Evolutionary conservation across 2,113 vertebrate genomes (phyloP), one percentile per base, ranked within the genome.

Genomic region (Phaethornis superciliosus): DNA sequence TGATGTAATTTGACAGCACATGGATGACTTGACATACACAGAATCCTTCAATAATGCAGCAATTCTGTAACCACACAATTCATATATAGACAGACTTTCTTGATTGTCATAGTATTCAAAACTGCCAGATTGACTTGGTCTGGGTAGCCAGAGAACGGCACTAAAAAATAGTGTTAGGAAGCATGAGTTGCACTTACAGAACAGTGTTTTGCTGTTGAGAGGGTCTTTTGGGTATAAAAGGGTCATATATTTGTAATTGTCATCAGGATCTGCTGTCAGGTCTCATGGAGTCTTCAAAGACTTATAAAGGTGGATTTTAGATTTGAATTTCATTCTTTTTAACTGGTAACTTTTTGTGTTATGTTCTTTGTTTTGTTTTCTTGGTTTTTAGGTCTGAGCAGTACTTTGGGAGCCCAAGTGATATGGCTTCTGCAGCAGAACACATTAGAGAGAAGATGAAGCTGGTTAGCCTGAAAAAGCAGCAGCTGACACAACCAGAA

Each of bases 371-470:
- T 65, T 83, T 89, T 28, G 7, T 26, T 26, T 12, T 28, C 81
- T 79, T 40, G 40, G 40, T 40, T 97, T 93, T 88, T 95, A 99
- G 99, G 97, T 99, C 98, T 51, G 99, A 99, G 96, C 99, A 99
- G 88, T 99, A 98, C 96, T 99, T 99, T 62, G 99, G 99, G 91
- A 99, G 98, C 95, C 99, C 99, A 55, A 98, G 98, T 42, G 99
- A 99, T 68, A 99, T 99, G 81, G 99, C 99, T 37, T 98, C 98
- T 58, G 98, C 98, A 55, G 99, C 99, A 27, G 99, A 99, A 95
- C 98, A 98, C 65, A 98, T 99, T 95, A 98, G 99, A 95, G 99
- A 99, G 96, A 99, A 98, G 96, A 99, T 99, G 97, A 98, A 99
- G 96, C 96, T 99, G 94, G 98, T 99, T 96, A 98, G 98, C 95